These are phyloP conservation scores for Leptatherina wallacei DNA, from an alignment of 2,797 vertebrate genomes.

Conservation along the genomic window DNA sequence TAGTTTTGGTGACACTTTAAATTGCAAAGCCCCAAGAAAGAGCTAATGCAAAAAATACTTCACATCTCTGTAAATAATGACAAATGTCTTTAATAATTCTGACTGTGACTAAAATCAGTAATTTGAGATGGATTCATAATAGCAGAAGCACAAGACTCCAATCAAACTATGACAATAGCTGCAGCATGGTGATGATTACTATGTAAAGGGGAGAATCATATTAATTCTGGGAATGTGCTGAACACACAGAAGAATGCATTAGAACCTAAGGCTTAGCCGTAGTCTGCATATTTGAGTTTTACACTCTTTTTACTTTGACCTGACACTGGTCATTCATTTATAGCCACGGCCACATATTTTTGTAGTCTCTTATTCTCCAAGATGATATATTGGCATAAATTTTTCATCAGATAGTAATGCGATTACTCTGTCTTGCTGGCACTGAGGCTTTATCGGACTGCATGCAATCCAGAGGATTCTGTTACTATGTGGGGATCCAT, in stretches of 20 bases:
- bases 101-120: conserved; percentile 43
- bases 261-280: conserved; percentile 61
- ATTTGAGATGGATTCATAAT: conserved; percentile 24
- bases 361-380: conserved; percentile 83
- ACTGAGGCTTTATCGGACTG: conserved; percentile 78
- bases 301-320: conserved; percentile 74
- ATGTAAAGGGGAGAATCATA: conserved; percentile 55
- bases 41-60: conserved; percentile 23
- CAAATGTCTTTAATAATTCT: conserved; percentile 51
- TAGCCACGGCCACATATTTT: conserved; percentile 81
- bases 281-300: conserved; percentile 75
- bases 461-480: conserved; percentile 75
- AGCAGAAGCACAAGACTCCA: conserved; percentile 28
- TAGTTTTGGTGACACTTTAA: conserved; percentile 39
- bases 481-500: conserved; percentile 82
- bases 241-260: conserved; percentile 68
- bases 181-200: conserved; percentile 37
- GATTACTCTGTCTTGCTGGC: conserved; percentile 86
- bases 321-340: conserved; percentile 86
- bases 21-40: conserved; percentile 10
- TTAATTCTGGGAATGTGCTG: conserved; percentile 72
- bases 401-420: conserved; percentile 88
- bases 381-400: conserved; percentile 88
- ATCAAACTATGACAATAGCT: conserved; percentile 45
- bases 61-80: not conserved